These are phyloP conservation scores for Phyllopteryx taeniolatus DNA, from an alignment of 2,113 vertebrate species.

Conservation along the genomic window DNA sequence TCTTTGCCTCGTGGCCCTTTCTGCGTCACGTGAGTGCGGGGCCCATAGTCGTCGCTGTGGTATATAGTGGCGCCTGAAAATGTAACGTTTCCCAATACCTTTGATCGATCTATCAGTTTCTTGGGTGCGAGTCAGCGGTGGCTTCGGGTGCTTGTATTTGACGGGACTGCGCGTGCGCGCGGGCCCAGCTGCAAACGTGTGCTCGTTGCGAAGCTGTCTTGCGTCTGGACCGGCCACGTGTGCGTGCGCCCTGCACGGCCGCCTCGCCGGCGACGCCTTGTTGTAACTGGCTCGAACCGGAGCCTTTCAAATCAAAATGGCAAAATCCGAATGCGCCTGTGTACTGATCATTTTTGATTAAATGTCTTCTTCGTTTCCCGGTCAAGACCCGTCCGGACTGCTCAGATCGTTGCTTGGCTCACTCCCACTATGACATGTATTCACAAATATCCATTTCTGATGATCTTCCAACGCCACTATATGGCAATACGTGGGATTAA, in stretches of 20 bases:
- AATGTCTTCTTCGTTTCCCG: not conserved
- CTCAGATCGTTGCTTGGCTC: no score
- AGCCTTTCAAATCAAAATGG: not conserved
- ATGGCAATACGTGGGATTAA: no score
- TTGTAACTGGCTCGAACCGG: not conserved
- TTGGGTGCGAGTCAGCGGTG: not conserved
- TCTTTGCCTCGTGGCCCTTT: not conserved
- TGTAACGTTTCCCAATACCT: no score
- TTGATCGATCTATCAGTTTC: no score
- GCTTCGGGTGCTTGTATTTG: not conserved
- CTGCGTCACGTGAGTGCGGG: no score
- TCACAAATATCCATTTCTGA: not conserved
- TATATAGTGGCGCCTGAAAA: no score
- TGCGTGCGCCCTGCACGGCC: not conserved
- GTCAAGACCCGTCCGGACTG: not conserved
- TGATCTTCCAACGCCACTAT: not conserved
- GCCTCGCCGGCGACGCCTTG: constrained; percentile 20
- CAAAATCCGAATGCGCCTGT: no score
- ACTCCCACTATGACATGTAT: no score
- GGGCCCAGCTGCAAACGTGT: constrained; percentile 1
- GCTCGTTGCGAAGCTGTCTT: constrained; percentile 40
- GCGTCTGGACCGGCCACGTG: constrained; percentile 43
- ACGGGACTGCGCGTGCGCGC: not conserved
- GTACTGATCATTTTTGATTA: not conserved
- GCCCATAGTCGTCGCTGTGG: no score